A percentile compares a stretch with the other conserved stretches of the same genome.
Evolutionary conservation across 2,797 vertebrate genomes (phyloP).

Genomic region (Kryptopterus vitreolus): DNA sequence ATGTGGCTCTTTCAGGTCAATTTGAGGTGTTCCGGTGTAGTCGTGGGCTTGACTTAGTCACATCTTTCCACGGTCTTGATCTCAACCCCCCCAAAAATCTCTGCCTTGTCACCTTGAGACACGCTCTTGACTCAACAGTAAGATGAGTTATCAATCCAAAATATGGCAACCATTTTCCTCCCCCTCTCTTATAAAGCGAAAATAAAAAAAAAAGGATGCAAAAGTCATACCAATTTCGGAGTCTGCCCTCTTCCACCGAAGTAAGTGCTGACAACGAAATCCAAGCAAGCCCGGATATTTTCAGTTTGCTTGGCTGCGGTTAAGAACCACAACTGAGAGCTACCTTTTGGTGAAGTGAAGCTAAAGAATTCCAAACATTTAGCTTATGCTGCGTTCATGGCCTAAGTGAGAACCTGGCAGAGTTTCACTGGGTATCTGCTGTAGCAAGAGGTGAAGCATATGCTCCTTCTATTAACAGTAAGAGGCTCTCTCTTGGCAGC

Average conservation of each 20-base stretch:
- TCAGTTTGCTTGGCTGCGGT: not conserved
- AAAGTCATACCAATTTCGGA: not conserved
- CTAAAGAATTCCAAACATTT: not conserved
- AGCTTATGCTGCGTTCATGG: not conserved
- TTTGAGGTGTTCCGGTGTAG: too few relatives aligned
- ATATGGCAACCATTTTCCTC: too few relatives aligned
- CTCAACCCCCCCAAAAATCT: too few relatives aligned
- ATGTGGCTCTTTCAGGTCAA: too few relatives aligned
- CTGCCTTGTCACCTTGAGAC: too few relatives aligned
- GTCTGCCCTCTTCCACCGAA: not conserved
- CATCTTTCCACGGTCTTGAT: too few relatives aligned
- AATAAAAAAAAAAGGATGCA: not conserved
- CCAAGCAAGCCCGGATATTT: not conserved
- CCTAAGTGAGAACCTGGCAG: constrained; percentile 3
- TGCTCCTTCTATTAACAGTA: constrained; percentile 3
- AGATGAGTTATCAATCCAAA: too few relatives aligned
- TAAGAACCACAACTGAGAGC: not conserved
- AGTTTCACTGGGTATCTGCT: not conserved
- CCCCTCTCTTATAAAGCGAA: not conserved
- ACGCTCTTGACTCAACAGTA: too few relatives aligned
- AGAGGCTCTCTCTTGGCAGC: constrained; percentile 7
- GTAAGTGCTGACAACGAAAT: not conserved
- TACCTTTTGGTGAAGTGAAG: not conserved
- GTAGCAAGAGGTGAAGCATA: constrained; percentile 23
- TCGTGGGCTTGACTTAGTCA: too few relatives aligned